phyloP scores from a whole-genome alignment of 2,888 invertebrate genomes.

The Choreutis nemorana region DNA sequence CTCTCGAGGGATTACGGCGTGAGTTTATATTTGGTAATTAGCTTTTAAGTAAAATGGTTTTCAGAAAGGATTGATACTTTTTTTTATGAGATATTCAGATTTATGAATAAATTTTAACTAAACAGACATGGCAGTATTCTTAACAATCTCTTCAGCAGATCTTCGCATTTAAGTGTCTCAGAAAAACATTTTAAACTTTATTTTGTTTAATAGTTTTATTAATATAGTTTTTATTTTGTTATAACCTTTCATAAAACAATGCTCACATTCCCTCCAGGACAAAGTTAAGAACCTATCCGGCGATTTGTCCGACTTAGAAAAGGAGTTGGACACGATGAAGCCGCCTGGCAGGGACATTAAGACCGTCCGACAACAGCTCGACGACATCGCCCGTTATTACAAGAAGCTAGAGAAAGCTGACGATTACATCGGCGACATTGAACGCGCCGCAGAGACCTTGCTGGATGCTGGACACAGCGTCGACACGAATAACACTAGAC shows the following conservation, averaged over 20 bases:
- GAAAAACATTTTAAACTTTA: too few species aligned
- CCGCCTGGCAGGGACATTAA: conserved; percentile 90
- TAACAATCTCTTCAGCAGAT: background rate
- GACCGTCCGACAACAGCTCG: conserved; percentile 81
- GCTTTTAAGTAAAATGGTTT: too few species aligned
- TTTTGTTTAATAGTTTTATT: too few species aligned
- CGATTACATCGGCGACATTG: conserved; percentile 72
- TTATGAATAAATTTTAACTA: too few species aligned
- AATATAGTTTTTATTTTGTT: too few species aligned
- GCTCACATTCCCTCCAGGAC: conserved; percentile 70
- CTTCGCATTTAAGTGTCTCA: too few species aligned
- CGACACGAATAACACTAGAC: conserved; percentile 81
- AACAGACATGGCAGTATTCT: background rate
- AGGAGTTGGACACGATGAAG: conserved; percentile 83
- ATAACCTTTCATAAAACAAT: too few species aligned
- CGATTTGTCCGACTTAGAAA: conserved; percentile 82
- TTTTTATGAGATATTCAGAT: too few species aligned
- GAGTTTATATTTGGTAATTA: too few species aligned
- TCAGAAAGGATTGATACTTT: too few species aligned
- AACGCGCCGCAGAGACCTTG: conserved; percentile 77
- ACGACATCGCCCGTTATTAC: conserved; percentile 76
- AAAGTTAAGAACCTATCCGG: conserved; percentile 81
- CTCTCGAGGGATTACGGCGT: too few species aligned
- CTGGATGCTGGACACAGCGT: conserved; percentile 87
- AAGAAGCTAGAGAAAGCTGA: conserved; percentile 72